phyloP scores from a whole-genome alignment of 2,797 vertebrate species.

The Podarcis lilfordi region DNA sequence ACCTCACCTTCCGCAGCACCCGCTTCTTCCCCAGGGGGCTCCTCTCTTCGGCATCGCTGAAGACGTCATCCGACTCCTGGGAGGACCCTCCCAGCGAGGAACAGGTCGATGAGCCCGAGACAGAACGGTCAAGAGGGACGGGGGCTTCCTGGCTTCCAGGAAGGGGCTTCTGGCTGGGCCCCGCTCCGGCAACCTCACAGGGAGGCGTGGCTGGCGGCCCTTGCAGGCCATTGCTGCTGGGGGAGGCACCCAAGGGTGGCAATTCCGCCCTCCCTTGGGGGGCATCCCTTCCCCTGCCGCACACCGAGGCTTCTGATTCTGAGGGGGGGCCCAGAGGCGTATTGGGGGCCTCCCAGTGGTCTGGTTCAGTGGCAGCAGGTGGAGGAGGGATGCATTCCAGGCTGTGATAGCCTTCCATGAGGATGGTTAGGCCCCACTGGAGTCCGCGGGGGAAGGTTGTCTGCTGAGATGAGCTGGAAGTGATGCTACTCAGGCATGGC shows the following conservation, averaged over 20 bases:
- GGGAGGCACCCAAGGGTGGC: not conserved
- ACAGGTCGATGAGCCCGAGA: conserved; percentile 77
- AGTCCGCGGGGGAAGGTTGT: no score
- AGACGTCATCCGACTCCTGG: conserved; percentile 83
- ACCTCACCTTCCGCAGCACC: conserved; percentile 78
- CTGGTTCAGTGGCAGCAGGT: not conserved
- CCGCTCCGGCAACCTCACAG: accelerated
- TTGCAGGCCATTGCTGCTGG: not conserved
- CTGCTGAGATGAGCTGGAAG: not conserved
- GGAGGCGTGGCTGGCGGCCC: not conserved
- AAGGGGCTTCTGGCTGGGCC: not conserved
- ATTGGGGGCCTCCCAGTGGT: not conserved
- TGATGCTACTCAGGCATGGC: no score
- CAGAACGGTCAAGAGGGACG: conserved; percentile 50
- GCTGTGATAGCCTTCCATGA: not conserved
- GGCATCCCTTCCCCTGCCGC: not conserved
- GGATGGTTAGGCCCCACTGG: no score
- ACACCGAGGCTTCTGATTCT: not conserved
- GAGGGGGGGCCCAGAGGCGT: no score
- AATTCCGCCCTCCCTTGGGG: not conserved
- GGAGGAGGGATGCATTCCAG: not conserved
- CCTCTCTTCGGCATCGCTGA: conserved; percentile 81
- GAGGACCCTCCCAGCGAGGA: conserved; percentile 79
- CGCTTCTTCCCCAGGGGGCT: conserved; percentile 64
- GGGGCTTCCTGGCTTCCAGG: conserved; percentile 59